Evolutionary conservation across 1,140 invertebrate genomes (phyloP).

Genomic region (Notospermus geniculatus): DNA sequence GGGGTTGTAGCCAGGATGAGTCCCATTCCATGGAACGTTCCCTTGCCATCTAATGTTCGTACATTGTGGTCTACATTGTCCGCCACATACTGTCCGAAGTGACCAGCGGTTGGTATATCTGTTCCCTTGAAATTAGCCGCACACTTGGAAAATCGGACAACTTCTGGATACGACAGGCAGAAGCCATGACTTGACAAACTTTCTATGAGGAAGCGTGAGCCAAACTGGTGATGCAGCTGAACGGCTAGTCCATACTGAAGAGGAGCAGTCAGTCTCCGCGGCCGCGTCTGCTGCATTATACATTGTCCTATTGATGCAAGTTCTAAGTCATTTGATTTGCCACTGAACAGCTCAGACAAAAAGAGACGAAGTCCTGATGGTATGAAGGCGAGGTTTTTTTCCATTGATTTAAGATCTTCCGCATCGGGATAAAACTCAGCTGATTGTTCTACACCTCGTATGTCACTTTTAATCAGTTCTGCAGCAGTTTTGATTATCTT

Average conservation of each 20-base stretch:
- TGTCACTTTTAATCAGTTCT: too few relatives aligned
- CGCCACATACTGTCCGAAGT: too few relatives aligned
- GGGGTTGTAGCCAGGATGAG: slow-evolving; percentile 29
- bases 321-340: slow-evolving; percentile 20
- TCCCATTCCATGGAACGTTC: slow-evolving; percentile 15
- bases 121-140: too few relatives aligned
- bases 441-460: too few relatives aligned
- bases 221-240: slow-evolving; percentile 18
- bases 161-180: slow-evolving; percentile 15
- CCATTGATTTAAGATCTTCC: too few relatives aligned
- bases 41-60: slow-evolving; percentile 14
- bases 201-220: slow-evolving; percentile 21
- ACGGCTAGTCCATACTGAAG: slow-evolving; percentile 27
- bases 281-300: slow-evolving; percentile 29
- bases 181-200: slow-evolving; percentile 14
- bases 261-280: slow-evolving; percentile 28
- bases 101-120: too few relatives aligned
- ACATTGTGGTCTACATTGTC: slow-evolving; percentile 13
- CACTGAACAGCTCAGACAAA: not conserved
- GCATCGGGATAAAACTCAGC: too few relatives aligned
- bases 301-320: slow-evolving; percentile 30
- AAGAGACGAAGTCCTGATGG: too few relatives aligned
- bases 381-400: too few relatives aligned
- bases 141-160: slow-evolving; percentile 11
- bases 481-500: too few relatives aligned